phyloP scores from a whole-genome alignment of 2,888 invertebrate genomes.

The Leucoma salicis region DNA sequence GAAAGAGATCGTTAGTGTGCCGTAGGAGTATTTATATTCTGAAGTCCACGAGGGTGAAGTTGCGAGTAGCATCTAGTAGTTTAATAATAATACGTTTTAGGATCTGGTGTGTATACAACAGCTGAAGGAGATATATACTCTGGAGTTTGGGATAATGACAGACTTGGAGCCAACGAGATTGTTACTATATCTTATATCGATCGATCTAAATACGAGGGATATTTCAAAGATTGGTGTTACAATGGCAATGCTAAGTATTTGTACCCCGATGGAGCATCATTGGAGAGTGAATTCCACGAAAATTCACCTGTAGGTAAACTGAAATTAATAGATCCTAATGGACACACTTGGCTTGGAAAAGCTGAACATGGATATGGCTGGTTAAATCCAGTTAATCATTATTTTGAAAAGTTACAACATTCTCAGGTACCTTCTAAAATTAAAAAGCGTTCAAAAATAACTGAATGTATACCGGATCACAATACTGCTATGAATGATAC shows the following conservation, averaged over 20 bases:
- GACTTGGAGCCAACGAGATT: constrained; percentile 55
- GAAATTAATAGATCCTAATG: constrained; percentile 73
- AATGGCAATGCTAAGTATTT: constrained; percentile 70
- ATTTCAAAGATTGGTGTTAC: constrained; percentile 72
- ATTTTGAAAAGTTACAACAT: constrained; percentile 57
- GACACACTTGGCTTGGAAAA: constrained; percentile 77
- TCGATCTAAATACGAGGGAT: constrained; percentile 75
- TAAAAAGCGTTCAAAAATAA: constrained; percentile 14
- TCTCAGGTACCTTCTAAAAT: constrained; percentile 30
- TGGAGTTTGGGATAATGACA: constrained; percentile 81
- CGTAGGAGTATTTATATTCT: no score
- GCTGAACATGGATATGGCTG: constrained; percentile 63
- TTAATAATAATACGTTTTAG: constrained; percentile 38
- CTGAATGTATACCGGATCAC: not conserved
- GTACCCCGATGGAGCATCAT: constrained; percentile 73
- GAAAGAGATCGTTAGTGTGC: no score
- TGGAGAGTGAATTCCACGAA: constrained; percentile 71
- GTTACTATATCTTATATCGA: constrained; percentile 66
- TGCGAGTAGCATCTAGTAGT: no score
- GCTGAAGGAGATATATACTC: constrained; percentile 81
- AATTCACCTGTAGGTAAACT: constrained; percentile 75
- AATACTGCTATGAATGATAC: not conserved
- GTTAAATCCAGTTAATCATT: constrained; percentile 69
- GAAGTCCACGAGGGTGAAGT: no score
- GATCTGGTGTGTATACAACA: constrained; percentile 79